These are phyloP conservation scores for Mustelus asterias DNA, from an alignment of 2,113 vertebrate genomes.

Conservation along the genomic window DNA sequence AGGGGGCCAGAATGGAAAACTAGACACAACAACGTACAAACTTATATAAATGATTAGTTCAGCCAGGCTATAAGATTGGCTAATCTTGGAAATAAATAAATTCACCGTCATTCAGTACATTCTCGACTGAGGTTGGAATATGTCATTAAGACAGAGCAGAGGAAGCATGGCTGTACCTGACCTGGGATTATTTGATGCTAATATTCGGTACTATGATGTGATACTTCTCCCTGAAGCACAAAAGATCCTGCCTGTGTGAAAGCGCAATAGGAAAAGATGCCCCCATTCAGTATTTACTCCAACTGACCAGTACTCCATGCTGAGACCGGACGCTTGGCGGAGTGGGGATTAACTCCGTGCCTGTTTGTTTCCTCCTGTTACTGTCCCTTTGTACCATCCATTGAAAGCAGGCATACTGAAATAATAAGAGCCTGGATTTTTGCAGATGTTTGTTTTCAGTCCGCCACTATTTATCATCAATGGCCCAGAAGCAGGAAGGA, in stretches of 20 bases:
- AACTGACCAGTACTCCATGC: neutral
- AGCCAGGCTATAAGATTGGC: neutral
- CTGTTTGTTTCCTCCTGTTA: neutral
- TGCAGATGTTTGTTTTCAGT: neutral
- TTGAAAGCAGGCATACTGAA: neutral
- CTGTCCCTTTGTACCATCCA: neutral
- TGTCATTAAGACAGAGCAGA: neutral
- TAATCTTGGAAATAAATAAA: neutral
- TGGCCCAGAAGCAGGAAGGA: neutral
- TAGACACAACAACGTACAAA: neutral
- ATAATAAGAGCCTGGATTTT: neutral
- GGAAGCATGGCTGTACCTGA: neutral
- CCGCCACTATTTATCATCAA: neutral
- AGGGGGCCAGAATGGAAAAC: neutral
- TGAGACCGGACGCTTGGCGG: neutral
- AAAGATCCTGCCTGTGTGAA: neutral
- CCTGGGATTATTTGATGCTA: neutral
- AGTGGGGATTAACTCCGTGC: neutral
- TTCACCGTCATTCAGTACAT: neutral
- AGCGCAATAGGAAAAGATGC: neutral
- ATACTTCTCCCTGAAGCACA: neutral
- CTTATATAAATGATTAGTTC: neutral
- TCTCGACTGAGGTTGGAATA: neutral
- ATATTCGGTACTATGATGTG: neutral
- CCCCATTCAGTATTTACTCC: neutral